These are phyloP conservation scores for Drosophila mauritiana DNA, from an alignment of 1,140 invertebrate species.

Conservation along the genomic window DNA sequence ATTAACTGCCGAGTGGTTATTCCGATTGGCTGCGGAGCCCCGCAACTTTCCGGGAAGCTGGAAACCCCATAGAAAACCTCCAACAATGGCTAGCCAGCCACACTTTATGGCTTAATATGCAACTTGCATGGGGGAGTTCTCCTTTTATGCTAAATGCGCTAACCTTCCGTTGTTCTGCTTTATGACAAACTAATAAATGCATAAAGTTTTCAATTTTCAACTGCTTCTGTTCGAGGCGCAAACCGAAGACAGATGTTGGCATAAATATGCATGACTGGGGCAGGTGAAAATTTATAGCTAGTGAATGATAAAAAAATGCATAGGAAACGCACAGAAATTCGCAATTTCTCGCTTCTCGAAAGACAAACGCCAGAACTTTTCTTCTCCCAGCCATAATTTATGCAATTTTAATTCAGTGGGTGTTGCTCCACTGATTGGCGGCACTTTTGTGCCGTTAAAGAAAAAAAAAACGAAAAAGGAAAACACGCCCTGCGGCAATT, in stretches of 20 bases:
- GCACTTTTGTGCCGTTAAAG: conserved; percentile 54
- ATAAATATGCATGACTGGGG: conserved; percentile 36
- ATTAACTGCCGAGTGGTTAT: conserved; percentile 76
- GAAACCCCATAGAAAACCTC: conserved; percentile 35
- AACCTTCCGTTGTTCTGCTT: conserved; percentile 56
- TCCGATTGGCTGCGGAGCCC: conserved; percentile 22
- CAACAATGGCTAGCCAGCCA: conserved; percentile 54
- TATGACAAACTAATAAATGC: conserved; percentile 81
- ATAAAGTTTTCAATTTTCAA: conserved; percentile 77
- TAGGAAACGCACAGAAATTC: conserved; percentile 7
- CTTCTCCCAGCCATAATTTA: conserved; percentile 60
- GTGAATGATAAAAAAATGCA: background rate
- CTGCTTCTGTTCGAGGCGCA: conserved; percentile 62
- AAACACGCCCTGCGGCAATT: conserved; percentile 73
- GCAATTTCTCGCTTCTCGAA: conserved; percentile 25
- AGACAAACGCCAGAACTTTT: conserved; percentile 17
- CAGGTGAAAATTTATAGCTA: conserved; percentile 41
- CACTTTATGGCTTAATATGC: conserved; percentile 79
- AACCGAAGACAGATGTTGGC: conserved; percentile 31
- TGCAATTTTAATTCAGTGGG: conserved; percentile 82
- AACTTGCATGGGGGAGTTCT: background rate
- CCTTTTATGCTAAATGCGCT: conserved; percentile 58
- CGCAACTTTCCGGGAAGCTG: conserved; percentile 56
- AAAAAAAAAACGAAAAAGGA: conserved; percentile 1
- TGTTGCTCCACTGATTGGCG: conserved; percentile 79